Evolutionary conservation across 2,888 invertebrate species (phyloP), one percentile per base, ranked within the genome.

Genomic region (Cryptus viduatorius): DNA sequence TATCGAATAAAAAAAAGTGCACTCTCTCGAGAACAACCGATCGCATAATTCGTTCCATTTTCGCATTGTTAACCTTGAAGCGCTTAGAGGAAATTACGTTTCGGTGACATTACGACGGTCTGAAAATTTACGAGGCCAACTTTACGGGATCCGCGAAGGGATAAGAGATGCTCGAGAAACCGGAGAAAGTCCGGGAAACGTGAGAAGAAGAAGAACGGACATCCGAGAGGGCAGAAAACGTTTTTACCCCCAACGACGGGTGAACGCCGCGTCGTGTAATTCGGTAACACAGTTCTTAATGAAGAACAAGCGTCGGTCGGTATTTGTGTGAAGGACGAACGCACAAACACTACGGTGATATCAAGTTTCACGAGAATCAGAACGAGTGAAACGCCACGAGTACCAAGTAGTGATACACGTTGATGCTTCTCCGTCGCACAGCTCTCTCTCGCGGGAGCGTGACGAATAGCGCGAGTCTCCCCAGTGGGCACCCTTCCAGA

Each of bases 401-500:
- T 65, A 72, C 75, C 42, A 3, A 37, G 50, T n/a, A 50, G 48
- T 71, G 44, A 64, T 64, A 59, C 73, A 44, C 61, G 44, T 29
- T 31, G 68, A 65, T 31, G 50, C 53, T 46, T 53, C 69, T 7
- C 10, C 8, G 19, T 65, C 37, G 46, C 29, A 53, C 50, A 16
- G 19, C 44, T 61, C 75, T 69, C 65, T 48, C 78, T 42, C 69
- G 53, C 72, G 50, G 75, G 76, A 79, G 46, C 71, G 73, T 86
- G 84, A 86, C 72, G 77, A 85, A 87, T 83, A 76, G 73, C 44
- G 44, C 42, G 37, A 56, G 79, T 37, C 72, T 85, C 71, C 77
- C 75, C 64, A 59, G 68, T 85, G 87, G 84, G 86, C 87, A 83
- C 50, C 44, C 71, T 82, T 85, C 87, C 87, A 85, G 69, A 50